A percentile compares a stretch with the other conserved stretches of the same genome.
phyloP scores from a whole-genome alignment of 2,113 vertebrate species.

The Chaetura pelagica region DNA sequence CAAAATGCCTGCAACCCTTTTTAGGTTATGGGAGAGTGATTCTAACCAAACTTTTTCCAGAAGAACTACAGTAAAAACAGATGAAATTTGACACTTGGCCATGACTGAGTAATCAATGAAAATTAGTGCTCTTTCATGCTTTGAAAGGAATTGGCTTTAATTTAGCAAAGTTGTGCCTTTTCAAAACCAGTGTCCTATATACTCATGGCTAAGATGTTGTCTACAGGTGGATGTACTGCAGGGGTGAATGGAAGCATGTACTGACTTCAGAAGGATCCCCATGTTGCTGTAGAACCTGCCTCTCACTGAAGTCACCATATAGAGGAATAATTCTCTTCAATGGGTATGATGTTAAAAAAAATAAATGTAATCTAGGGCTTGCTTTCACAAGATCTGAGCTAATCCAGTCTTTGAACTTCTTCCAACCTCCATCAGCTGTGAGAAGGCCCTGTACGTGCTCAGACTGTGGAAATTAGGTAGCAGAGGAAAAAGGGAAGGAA shows the following conservation, averaged over 20 bases:
- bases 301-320: background rate
- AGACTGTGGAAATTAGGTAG: background rate
- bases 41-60: constrained; percentile 56
- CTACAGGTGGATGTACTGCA: background rate
- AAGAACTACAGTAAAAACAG: constrained; percentile 37
- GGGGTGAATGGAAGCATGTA: background rate
- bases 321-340: background rate
- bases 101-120: constrained; percentile 50
- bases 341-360: background rate
- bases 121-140: constrained; percentile 6
- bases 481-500: background rate
- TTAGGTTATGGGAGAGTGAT: constrained; percentile 61
- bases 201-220: background rate
- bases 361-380: background rate
- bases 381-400: background rate
- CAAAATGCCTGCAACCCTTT: constrained; percentile 43
- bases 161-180: background rate
- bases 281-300: background rate
- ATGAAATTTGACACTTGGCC: constrained; percentile 30
- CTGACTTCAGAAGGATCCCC: background rate
- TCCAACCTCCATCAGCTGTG: background rate
- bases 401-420: background rate
- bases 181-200: background rate
- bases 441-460: background rate
- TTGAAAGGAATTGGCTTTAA: background rate